Conservation (phyloP, 2,113 vertebrate species). For the Arvicanthis niloticus region DNA sequence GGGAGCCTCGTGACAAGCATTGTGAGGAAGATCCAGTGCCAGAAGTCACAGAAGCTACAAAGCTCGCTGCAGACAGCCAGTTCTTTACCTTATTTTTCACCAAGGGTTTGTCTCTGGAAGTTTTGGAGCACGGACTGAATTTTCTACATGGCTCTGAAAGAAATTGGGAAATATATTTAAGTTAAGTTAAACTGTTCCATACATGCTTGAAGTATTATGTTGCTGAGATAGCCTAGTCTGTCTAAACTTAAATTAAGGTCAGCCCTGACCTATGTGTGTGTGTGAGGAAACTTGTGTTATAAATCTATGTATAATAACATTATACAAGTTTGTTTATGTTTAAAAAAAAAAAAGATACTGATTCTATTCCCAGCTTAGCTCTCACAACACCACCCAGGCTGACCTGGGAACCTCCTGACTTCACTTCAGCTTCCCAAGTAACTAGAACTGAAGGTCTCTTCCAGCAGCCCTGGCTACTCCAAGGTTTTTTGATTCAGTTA, state of each 20-base stretch:
- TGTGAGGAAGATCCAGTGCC: neutral
- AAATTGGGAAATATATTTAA: conserved; percentile 38
- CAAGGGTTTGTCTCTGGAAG: conserved; percentile 70
- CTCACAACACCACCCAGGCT: neutral
- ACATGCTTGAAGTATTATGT: neutral
- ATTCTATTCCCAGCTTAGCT: neutral
- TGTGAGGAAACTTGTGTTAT: neutral
- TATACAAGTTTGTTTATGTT: conserved; percentile 23
- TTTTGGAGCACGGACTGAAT: conserved; percentile 59
- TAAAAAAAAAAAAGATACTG: neutral
- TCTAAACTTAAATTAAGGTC: conserved; percentile 18
- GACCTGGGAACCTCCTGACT: neutral
- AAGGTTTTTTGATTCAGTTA: neutral
- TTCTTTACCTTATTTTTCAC: conserved; percentile 72
- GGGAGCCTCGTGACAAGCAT: conserved; percentile 38
- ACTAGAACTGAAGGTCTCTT: neutral
- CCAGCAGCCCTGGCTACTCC: neutral
- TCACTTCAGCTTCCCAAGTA: neutral
- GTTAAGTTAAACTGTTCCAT: conserved; percentile 8
- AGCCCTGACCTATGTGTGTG: neutral
- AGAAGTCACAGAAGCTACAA: neutral
- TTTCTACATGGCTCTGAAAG: conserved; percentile 76
- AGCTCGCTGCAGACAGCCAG: neutral
- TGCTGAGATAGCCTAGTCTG: conserved; percentile 34
- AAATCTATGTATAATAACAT: neutral